phyloP scores from a whole-genome alignment of 2,888 invertebrate genomes.

The Lepidocyrtinus sp. region DNA sequence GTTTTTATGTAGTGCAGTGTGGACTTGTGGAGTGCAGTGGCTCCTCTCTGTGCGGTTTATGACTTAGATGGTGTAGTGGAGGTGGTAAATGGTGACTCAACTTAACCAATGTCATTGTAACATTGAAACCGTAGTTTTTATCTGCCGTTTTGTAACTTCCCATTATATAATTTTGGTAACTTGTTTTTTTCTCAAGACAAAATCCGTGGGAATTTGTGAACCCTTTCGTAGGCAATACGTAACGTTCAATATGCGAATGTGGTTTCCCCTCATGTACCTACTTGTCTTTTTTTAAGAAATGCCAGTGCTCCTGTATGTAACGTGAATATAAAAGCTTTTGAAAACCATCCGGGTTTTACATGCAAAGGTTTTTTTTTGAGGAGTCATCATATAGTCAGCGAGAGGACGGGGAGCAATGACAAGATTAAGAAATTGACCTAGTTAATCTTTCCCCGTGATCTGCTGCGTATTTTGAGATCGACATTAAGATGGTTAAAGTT shows the following conservation, averaged over 20 bases:
- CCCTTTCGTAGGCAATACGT: constrained; percentile 8
- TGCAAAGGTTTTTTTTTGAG: background rate
- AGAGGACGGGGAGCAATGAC: background rate
- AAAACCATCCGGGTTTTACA: constrained; percentile 38
- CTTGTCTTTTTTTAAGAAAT: constrained; percentile 6
- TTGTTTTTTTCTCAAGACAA: constrained; percentile 12
- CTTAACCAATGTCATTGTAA: no score
- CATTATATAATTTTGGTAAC: background rate
- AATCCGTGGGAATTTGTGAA: constrained; percentile 38
- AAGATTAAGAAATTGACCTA: constrained; percentile 48
- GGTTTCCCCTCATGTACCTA: background rate
- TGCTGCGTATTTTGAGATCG: background rate
- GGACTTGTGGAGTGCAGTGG: no score
- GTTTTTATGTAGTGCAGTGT: no score
- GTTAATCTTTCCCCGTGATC: constrained; percentile 17
- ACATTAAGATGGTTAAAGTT: background rate
- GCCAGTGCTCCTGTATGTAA: constrained; percentile 27
- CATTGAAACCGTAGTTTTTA: constrained; percentile 33
- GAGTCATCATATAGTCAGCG: background rate
- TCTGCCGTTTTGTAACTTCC: constrained; percentile 6
- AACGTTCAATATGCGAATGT: background rate
- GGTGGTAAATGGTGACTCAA: no score
- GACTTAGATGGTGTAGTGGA: no score
- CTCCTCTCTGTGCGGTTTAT: no score
- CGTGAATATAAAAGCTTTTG: constrained; percentile 8